A percentile compares a stretch with the other conserved stretches of the same genome.
phyloP scores from a whole-genome alignment of 2,113 vertebrate genomes.

The Neopipo cinnamomea region DNA sequence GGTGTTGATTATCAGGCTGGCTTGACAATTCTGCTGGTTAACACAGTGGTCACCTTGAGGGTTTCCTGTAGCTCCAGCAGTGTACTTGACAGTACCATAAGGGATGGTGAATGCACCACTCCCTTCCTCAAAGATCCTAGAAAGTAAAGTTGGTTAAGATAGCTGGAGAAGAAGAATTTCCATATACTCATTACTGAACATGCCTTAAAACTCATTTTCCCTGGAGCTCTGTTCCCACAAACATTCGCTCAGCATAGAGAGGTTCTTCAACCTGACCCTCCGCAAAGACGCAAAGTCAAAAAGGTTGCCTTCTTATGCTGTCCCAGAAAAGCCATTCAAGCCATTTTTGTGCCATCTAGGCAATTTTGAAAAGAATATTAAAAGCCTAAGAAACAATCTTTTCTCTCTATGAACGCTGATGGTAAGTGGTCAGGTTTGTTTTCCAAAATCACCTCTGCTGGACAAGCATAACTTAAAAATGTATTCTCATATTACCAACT shows the following conservation, averaged over 20 bases:
- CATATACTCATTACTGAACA: background rate
- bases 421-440: constrained; percentile 78
- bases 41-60: background rate
- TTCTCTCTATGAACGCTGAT: constrained; percentile 80
- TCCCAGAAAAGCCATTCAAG: background rate
- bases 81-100: background rate
- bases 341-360: background rate
- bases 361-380: background rate
- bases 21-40: background rate
- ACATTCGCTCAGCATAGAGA: background rate
- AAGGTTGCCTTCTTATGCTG: background rate
- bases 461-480: constrained; percentile 59
- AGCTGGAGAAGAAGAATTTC: background rate
- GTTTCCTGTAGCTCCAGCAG: background rate
- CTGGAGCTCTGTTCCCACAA: background rate
- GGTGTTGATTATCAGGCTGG: background rate
- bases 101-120: background rate
- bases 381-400: constrained; percentile 74
- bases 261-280: background rate
- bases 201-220: background rate
- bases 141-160: background rate
- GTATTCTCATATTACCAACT: background rate
- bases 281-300: background rate
- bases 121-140: background rate
- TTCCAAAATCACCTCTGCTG: constrained; percentile 81